Conservation (phyloP, 1,140 invertebrate genomes). For the Conus ventricosus region DNA sequence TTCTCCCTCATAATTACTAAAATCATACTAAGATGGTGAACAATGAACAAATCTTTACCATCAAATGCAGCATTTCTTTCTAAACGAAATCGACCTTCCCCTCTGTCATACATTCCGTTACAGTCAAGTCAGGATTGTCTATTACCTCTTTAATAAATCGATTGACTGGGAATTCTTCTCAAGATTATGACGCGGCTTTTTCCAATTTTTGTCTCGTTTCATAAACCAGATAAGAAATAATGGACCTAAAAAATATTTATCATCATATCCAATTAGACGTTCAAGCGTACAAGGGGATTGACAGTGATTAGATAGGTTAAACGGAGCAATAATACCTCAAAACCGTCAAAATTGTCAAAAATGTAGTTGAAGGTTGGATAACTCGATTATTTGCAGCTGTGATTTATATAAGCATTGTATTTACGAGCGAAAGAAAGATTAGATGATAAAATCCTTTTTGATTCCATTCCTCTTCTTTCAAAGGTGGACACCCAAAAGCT, state of each 20-base stretch:
- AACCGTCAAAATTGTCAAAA: neutral
- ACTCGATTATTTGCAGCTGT: neutral
- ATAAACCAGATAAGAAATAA: neutral
- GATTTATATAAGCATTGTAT: neutral
- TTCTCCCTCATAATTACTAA: too few relatives aligned
- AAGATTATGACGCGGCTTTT: neutral
- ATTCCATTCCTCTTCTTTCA: neutral
- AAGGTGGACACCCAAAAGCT: neutral
- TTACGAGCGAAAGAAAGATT: neutral
- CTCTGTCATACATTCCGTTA: neutral
- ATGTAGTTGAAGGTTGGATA: neutral
- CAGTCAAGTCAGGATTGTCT: neutral
- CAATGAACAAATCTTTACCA: neutral
- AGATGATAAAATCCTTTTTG: neutral
- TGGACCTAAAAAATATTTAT: neutral
- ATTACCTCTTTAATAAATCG: neutral
- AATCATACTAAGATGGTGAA: too few relatives aligned
- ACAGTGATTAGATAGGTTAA: too few relatives aligned
- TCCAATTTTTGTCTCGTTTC: neutral
- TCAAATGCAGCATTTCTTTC: neutral
- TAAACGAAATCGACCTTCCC: neutral
- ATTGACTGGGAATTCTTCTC: neutral
- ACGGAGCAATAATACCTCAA: too few relatives aligned
- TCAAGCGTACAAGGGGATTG: neutral
- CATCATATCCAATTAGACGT: neutral